These are phyloP conservation scores for Garrulus glandarius DNA, from an alignment of 2,797 vertebrate species.

Conservation along the genomic window DNA sequence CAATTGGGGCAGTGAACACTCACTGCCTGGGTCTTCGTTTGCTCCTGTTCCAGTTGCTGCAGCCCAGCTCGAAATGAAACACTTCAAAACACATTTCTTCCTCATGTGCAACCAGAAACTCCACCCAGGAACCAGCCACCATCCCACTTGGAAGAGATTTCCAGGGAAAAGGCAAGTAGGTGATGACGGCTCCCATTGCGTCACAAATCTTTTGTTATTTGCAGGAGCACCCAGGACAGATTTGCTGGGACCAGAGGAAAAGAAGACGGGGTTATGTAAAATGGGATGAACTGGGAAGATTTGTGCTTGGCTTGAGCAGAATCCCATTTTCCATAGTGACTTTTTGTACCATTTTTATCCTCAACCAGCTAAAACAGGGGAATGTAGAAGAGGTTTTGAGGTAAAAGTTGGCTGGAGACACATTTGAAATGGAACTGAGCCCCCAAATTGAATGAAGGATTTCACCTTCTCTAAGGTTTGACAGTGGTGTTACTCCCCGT, in stretches of 20 bases:
- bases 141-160: background rate
- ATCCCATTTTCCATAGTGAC: background rate
- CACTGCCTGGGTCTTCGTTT: background rate
- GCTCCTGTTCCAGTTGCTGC: background rate
- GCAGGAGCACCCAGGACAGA: background rate
- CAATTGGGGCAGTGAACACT: background rate
- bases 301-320: background rate
- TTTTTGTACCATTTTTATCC: background rate
- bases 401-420: background rate
- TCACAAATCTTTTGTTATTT: background rate
- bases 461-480: background rate
- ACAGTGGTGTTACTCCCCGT: background rate
- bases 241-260: background rate
- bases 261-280: background rate
- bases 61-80: background rate
- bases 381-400: background rate
- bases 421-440: background rate
- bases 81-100: background rate
- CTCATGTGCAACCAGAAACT: background rate
- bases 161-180: background rate
- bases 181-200: background rate
- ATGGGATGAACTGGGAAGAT: background rate
- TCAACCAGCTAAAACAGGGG: rapidly evolving
- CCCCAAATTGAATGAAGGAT: background rate
- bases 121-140: background rate